Evolutionary conservation across 2,888 invertebrate genomes (phyloP), one percentile per base, ranked within the genome.

Genomic region (Diploptera punctata): DNA sequence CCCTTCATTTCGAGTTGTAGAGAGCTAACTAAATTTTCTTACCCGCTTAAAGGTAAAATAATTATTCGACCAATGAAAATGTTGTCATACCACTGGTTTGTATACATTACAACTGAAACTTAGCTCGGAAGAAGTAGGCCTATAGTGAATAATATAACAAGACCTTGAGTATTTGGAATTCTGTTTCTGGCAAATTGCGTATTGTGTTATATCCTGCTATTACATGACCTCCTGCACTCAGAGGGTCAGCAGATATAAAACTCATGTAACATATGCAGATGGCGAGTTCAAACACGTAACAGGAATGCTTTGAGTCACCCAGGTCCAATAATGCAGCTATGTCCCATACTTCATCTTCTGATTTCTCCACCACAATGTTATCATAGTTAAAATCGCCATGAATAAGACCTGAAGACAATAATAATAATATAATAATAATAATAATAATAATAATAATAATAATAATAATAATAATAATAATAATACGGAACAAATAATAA

Each of bases 321-420:
- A 96, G 96, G 84, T 98, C 97, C 16, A 98, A 87, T 67, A 97
- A 84, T 91, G 93, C 1, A 85, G 82, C 9, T 1, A 75, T 21
- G 21, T 70, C 21, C 73, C 73, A 73, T 10, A 49, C 31, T 3
- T 24, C 44, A 21, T 57, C 49, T 18, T 18, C 21, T 5, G 78
- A 18, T 2, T 21, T 68, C 0, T n/a, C n/a, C n/a, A 93, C 89
- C 4, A 97, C 80, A 3, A 97, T 87, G 82, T 98, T 98, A 81
- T 93, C 93, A 79, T 97, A 96, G 81, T 97, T 97, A 73, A 94
- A 87, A 80, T 98, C 98, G 0, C 96, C 97, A 80, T 98, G 97
- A 74, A 97, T 93, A 4, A 93, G 75, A 79, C 87, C 86, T 85
- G n/a, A n/a, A n/a, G n/a, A n/a, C n/a, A n/a, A n/a, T n/a, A n/a